A percentile compares a stretch with the other conserved stretches of the same genome.
phyloP scores from a whole-genome alignment of 2,797 vertebrate genomes.

The Chelonia mydas region DNA sequence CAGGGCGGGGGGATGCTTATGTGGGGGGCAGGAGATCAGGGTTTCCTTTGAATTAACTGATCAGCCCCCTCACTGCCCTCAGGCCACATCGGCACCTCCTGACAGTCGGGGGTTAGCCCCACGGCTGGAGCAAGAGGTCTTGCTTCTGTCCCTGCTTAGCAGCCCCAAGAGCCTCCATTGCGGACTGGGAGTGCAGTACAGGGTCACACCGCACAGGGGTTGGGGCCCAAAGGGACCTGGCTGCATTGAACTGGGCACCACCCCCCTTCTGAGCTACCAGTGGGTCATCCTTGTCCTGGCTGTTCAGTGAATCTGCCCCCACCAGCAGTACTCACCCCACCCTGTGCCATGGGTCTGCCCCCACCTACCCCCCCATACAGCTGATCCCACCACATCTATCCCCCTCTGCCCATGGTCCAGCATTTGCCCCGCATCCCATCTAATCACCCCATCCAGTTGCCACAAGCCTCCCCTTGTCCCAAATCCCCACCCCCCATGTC shows the following conservation, averaged over 20 bases:
- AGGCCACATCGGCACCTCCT: background rate
- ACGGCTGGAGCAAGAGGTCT: background rate
- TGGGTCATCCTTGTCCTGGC: background rate
- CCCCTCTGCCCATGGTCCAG: background rate
- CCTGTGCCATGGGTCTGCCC: background rate
- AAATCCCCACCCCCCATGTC: background rate
- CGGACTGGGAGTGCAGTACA: background rate
- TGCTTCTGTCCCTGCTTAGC: background rate
- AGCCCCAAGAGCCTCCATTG: background rate
- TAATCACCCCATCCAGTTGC: background rate
- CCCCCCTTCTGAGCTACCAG: background rate
- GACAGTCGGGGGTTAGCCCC: background rate
- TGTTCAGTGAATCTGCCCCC: background rate
- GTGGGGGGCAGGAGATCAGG: background rate
- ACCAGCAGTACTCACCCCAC: background rate
- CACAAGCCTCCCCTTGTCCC: background rate
- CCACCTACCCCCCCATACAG: background rate
- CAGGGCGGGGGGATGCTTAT: too few species aligned
- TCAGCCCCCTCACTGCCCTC: background rate
- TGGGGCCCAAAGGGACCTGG: background rate
- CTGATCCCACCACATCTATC: background rate
- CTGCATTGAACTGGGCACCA: background rate
- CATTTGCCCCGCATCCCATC: background rate
- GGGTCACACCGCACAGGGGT: background rate
- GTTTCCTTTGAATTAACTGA: background rate